Percentiles rank a stretch among this genome's conserved stretches.
These are phyloP conservation scores for Drosophila mojavensis DNA, from an alignment of 1,140 invertebrate genomes.

Conservation along the genomic window DNA sequence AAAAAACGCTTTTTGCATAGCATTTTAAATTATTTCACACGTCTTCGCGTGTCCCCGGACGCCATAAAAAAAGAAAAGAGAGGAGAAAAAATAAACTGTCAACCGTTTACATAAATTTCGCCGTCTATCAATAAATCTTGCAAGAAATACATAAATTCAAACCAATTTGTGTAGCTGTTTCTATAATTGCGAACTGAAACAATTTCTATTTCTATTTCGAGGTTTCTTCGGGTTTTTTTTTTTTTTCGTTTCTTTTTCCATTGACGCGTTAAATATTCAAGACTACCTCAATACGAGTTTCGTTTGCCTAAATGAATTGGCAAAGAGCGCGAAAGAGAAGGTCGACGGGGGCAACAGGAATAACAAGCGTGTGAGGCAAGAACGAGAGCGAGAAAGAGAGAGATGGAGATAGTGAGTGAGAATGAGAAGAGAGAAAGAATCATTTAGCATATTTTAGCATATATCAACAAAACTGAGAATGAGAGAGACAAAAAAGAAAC, in stretches of 20 bases:
- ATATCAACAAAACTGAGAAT: slow-evolving; percentile 42
- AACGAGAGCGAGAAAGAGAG: slow-evolving; percentile 6
- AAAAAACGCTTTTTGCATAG: slow-evolving; percentile 21
- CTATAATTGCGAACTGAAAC: slow-evolving; percentile 13
- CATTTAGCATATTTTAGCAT: slow-evolving; percentile 81
- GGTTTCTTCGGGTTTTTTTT: slow-evolving; percentile 2
- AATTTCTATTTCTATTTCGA: slow-evolving; percentile 32
- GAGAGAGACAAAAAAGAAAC: slow-evolving; percentile 16
- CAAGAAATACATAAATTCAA: slow-evolving; percentile 60
- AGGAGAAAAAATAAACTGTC: slow-evolving; percentile 48
- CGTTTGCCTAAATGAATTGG: slow-evolving; percentile 69
- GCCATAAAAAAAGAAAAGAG: slow-evolving; percentile 14
- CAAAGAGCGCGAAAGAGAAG: slow-evolving; percentile 4
- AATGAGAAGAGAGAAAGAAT: slow-evolving; percentile 41
- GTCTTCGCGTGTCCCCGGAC: slow-evolving; percentile 36
- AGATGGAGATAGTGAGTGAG: slow-evolving; percentile 4
- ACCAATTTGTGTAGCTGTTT: slow-evolving; percentile 41
- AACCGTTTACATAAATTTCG: slow-evolving; percentile 71
- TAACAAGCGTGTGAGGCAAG: slow-evolving; percentile 37
- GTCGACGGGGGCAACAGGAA: slow-evolving; percentile 29
- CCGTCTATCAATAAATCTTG: slow-evolving; percentile 74
- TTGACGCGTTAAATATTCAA: slow-evolving; percentile 59
- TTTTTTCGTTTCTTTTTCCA: slow-evolving; percentile 9
- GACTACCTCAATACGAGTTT: slow-evolving; percentile 81
- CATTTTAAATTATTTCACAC: slow-evolving; percentile 59